Percentiles rank a stretch among this genome's conserved stretches.
Conservation (phyloP, 1,140 invertebrate species). For the Lepidurus packardi region DNA sequence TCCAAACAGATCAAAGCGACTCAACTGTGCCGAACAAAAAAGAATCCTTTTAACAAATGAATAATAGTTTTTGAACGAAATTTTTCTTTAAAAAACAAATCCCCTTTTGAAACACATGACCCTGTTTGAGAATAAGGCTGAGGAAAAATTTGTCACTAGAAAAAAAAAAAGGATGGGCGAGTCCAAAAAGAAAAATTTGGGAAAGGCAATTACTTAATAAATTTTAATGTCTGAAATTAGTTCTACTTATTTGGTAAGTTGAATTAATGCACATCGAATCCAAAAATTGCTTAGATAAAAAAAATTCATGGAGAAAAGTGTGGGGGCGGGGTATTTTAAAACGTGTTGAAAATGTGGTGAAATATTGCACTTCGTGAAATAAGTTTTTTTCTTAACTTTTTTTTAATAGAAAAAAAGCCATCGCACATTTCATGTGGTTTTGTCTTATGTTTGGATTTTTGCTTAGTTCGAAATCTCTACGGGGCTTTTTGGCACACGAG, state of each 20-base stretch:
- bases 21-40: neutral
- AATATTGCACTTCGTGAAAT: slow-evolving; percentile 14
- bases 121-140: slow-evolving; percentile 21
- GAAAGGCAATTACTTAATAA: too few relatives aligned
- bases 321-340: neutral
- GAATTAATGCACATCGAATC: neutral
- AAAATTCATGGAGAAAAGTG: neutral
- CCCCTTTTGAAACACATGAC: neutral
- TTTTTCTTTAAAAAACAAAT: neutral
- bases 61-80: neutral
- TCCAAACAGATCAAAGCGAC: slow-evolving; percentile 6
- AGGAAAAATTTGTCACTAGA: neutral
- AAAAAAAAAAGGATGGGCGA: neutral
- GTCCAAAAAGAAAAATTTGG: neutral
- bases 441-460: neutral
- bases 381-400: neutral
- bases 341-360: neutral
- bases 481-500: neutral
- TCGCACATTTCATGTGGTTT: neutral
- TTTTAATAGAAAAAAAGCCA: neutral
- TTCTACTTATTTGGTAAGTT: too few relatives aligned
- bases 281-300: neutral
- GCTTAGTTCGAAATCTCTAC: neutral
- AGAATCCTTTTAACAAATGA: neutral
- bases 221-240: too few relatives aligned